Base-by-base conservation (phyloP, 2,113 vertebrate species). In the Heterochromis multidens region DNA sequence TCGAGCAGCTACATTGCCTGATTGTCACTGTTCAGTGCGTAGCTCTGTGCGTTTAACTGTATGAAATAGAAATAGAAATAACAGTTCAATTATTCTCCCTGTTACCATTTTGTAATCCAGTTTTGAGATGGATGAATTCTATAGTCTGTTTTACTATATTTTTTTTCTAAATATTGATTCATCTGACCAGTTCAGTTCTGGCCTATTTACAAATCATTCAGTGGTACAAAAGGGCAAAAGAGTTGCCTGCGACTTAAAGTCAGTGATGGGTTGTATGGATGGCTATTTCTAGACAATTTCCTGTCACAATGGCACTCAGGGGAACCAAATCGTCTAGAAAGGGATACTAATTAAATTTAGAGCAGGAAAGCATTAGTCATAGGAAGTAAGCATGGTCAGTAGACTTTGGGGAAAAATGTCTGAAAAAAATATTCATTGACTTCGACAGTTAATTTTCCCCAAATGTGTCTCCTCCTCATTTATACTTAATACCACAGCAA, bases 331-430 rank as follows among this genome's bases (percentile, higher is more conserved):
- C 1, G 43, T 86, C 72, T 88, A 67, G 59, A 83, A 85, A 85
- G 56, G 81, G 65, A 84, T 65, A 40, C 65, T 85, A 84, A 88
- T 91, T 86, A 80, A 77, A 88, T 91, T 81, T 83, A 86, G 81
- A 79, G 85, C 80, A 92, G 92, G 87, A 92, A 85, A 86, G 46
- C 84, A 84, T 88, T 84, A 88, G 85, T 90, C 82, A 88, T 61
- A 52, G 58, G 77, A 76, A 86, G 70, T 52, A 17, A 40, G 19
- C 46, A 31, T 49, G 19, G 46, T 54, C 70, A 43, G 62, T 74
- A 46, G 25, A 61, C 91, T 77, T 33, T 46, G 33, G 67, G 67
- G 33, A 65, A 49, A 80, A 78, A 25, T 56, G 33, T 83, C 70
- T 87, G 63, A 78, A 79, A 81, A 85, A 77, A 74, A n/a, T 23